phyloP scores from a whole-genome alignment of 1,140 invertebrate genomes.

The Cepaea nemoralis region DNA sequence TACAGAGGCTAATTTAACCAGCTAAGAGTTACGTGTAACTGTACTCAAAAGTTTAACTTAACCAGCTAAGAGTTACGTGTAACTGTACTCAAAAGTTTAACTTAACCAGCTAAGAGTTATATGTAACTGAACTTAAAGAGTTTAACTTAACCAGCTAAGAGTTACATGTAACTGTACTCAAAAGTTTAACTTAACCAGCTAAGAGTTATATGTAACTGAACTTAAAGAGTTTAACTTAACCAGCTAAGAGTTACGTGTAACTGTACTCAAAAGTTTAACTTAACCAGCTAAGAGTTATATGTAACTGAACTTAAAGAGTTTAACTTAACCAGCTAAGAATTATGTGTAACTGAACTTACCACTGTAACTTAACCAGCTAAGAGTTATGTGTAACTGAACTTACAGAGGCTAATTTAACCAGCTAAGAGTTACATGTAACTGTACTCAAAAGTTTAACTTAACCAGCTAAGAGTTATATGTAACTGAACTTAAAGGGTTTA shows the following conservation, averaged over 20 bases:
- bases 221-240: background rate
- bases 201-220: background rate
- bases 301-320: background rate
- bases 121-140: background rate
- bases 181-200: background rate
- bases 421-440: background rate
- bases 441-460: background rate
- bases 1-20: background rate
- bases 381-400: background rate
- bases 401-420: background rate
- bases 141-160: background rate
- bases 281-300: background rate
- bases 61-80: too few relatives aligned
- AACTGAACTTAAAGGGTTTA: background rate
- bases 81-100: background rate
- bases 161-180: background rate
- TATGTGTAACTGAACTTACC: background rate
- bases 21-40: too few relatives aligned
- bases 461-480: background rate
- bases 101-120: background rate
- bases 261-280: slow-evolving; percentile 54
- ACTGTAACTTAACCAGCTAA: background rate
- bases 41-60: slow-evolving; percentile 59
- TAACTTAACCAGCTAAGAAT: background rate
- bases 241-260: too few relatives aligned